A percentile compares a stretch with the other conserved stretches of the same genome.
Conservation (phyloP, 2,113 vertebrate genomes). For the Passerina amoena region DNA sequence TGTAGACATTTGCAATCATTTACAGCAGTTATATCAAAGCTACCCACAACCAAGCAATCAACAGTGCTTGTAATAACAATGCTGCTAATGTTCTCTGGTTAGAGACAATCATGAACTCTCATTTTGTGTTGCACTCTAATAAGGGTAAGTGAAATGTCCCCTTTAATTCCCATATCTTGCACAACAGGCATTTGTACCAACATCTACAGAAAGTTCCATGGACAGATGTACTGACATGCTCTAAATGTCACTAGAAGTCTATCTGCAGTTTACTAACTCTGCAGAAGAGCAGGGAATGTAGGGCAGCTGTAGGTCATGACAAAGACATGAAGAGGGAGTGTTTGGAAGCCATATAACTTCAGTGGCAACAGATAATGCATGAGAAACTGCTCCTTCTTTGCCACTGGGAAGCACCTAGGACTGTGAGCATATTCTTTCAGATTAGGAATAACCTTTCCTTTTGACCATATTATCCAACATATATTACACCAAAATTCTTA, state of each 20-base stretch:
- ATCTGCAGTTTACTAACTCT: neutral
- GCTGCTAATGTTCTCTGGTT: neutral
- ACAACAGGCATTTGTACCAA: neutral
- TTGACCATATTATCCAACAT: neutral
- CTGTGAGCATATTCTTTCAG: neutral
- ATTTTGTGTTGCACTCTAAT: neutral
- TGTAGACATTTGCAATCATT: neutral
- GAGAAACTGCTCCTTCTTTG: neutral
- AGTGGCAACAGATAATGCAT: neutral
- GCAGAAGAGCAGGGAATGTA: neutral
- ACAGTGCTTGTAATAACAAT: neutral
- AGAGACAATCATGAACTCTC: neutral
- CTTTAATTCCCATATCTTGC: neutral
- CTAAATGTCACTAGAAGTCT: neutral
- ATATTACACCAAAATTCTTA: neutral
- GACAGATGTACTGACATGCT: fast-evolving
- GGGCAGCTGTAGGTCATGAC: neutral
- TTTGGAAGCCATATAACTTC: neutral
- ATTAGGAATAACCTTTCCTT: neutral
- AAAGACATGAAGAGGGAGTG: neutral
- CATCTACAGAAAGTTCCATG: neutral
- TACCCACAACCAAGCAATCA: neutral
- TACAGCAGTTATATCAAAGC: neutral
- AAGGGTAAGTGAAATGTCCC: neutral
- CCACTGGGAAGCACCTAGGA: neutral